Conservation (phyloP, 2,888 invertebrate genomes). For the Oxyteleia sp. region DNA sequence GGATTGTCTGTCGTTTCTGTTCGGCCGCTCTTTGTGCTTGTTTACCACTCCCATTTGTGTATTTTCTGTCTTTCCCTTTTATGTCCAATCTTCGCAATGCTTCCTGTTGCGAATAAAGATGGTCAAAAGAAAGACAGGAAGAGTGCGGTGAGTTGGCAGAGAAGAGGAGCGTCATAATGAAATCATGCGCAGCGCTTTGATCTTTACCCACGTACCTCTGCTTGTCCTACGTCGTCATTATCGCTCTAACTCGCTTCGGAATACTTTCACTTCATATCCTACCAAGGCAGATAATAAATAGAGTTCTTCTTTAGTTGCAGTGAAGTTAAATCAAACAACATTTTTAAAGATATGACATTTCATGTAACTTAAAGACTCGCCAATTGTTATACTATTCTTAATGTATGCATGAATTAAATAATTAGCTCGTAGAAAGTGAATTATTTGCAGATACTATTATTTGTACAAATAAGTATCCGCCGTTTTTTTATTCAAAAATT, state of each 20-base stretch:
- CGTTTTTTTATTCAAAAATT: no score
- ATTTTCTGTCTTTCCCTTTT: constrained; percentile 54
- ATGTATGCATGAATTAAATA: not conserved
- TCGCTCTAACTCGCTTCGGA: constrained; percentile 61
- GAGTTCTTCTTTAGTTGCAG: constrained; percentile 43
- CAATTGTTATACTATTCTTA: not conserved
- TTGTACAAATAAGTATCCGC: no score
- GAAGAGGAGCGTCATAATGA: constrained; percentile 87
- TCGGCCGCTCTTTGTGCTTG: constrained; percentile 65
- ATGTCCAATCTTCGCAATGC: constrained; percentile 69
- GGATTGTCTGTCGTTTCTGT: constrained; percentile 74
- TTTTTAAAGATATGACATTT: constrained; percentile 45
- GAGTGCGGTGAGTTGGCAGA: constrained; percentile 76
- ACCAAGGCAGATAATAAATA: constrained; percentile 46
- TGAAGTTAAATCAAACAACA: constrained; percentile 49
- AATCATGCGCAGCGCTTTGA: constrained; percentile 87
- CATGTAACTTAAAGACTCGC: not conserved
- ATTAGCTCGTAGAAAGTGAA: not conserved
- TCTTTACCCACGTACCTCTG: constrained; percentile 80
- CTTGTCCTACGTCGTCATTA: constrained; percentile 68
- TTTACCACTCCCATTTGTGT: constrained; percentile 30
- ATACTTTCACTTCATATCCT: constrained; percentile 66
- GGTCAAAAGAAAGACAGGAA: constrained; percentile 58
- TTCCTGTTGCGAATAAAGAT: constrained; percentile 61
- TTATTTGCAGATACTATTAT: no score